Conservation (phyloP, 1,140 invertebrate species). For the Sycophila sp. region DNA sequence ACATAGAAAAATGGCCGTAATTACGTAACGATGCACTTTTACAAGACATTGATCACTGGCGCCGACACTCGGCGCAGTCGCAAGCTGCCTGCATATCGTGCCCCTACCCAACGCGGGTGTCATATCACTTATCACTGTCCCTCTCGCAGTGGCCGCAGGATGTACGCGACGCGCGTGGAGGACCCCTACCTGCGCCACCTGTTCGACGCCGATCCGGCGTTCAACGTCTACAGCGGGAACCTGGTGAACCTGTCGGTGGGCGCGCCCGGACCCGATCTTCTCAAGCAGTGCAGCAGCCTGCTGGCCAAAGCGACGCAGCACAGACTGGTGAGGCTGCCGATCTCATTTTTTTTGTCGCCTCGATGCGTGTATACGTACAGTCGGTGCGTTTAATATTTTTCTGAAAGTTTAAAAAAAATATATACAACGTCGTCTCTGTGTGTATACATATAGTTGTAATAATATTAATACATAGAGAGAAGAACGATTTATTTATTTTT, state of each 20-base stretch:
- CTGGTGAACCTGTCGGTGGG: conserved; percentile 67
- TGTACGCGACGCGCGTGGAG: conserved; percentile 37
- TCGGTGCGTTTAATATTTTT: background rate
- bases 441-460: too few relatives aligned
- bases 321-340: conserved; percentile 58
- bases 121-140: too few relatives aligned
- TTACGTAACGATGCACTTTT: background rate
- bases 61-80: too few relatives aligned
- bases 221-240: conserved; percentile 66
- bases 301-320: conserved; percentile 64
- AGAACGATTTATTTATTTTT: too few relatives aligned
- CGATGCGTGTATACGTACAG: background rate
- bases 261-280: conserved; percentile 68
- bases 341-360: background rate
- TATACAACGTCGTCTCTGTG: too few relatives aligned
- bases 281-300: conserved; percentile 62
- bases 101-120: too few relatives aligned
- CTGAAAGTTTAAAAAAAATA: too few relatives aligned
- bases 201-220: conserved; percentile 61
- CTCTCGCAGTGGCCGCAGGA: background rate
- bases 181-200: conserved; percentile 64
- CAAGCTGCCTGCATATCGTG: too few relatives aligned
- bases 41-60: too few relatives aligned
- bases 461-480: too few relatives aligned
- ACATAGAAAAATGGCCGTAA: too few relatives aligned